Conservation (phyloP, 37 sponge, comb jelly and placozoan genomes). For the Crambe crambe region DNA sequence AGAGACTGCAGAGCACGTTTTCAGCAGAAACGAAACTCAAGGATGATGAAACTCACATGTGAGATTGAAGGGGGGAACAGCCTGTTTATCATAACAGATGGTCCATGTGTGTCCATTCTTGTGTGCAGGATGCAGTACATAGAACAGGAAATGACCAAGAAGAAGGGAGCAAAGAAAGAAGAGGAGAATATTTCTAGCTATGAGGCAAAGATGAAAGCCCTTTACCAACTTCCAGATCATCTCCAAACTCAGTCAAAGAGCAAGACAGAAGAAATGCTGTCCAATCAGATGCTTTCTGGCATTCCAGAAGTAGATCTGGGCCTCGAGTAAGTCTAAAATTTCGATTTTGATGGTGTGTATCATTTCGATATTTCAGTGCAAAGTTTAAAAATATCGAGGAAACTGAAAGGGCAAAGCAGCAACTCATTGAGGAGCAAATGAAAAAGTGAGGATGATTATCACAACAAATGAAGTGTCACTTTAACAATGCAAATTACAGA, state of each 20-base stretch:
- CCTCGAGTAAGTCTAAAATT: constrained; percentile 78
- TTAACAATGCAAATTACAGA: constrained; percentile 35
- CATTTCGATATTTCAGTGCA: constrained; percentile 41
- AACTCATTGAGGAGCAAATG: constrained; percentile 42
- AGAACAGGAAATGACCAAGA: constrained; percentile 78
- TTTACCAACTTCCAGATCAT: constrained; percentile 74
- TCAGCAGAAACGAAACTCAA: constrained; percentile 81
- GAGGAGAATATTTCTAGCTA: constrained; percentile 41
- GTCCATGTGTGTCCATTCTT: not conserved
- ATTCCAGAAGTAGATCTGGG: constrained; percentile 92
- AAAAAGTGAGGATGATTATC: constrained; percentile 46
- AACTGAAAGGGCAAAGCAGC: constrained; percentile 75
- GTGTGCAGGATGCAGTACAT: constrained; percentile 88
- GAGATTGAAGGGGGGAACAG: not conserved
- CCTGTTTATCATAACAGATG: not conserved
- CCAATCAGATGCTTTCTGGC: constrained; percentile 94
- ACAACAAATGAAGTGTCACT: too few relatives aligned
- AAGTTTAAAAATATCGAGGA: constrained; percentile 89
- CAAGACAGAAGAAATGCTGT: constrained; percentile 85
- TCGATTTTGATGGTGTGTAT: not conserved
- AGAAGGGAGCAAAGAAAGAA: constrained; percentile 37
- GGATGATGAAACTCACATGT: constrained; percentile 89
- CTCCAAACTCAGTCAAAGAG: constrained; percentile 44
- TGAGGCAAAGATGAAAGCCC: constrained; percentile 67
- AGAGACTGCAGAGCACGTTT: constrained; percentile 67